These are phyloP conservation scores for Bathynomus jamesi DNA, from an alignment of 1,140 invertebrate species.

Conservation along the genomic window DNA sequence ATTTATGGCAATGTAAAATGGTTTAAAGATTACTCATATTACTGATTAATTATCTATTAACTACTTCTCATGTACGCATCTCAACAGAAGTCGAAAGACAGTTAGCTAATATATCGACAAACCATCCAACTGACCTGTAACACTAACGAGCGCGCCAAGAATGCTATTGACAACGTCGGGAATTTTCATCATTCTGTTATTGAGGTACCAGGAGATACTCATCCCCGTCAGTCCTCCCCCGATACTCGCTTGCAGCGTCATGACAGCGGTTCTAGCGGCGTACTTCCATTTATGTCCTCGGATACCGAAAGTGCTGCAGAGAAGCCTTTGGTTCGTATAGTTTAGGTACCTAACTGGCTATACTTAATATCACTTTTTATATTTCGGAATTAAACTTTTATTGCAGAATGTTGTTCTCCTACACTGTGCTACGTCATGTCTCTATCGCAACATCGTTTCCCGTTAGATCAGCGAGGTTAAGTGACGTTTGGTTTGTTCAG, in stretches of 20 bases:
- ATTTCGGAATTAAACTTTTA: too few relatives aligned
- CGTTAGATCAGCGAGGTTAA: too few relatives aligned
- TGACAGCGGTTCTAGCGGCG: slow-evolving; percentile 76
- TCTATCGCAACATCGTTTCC: too few relatives aligned
- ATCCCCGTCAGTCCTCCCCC: slow-evolving; percentile 73
- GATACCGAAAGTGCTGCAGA: slow-evolving; percentile 50
- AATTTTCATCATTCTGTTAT: slow-evolving; percentile 66
- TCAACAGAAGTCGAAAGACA: not conserved
- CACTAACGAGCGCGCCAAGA: slow-evolving; percentile 71
- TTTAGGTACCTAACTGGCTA: not conserved
- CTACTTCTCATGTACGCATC: not conserved
- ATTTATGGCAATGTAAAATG: too few relatives aligned
- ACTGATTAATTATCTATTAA: too few relatives aligned
- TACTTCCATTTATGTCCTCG: slow-evolving; percentile 72
- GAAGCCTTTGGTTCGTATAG: not conserved
- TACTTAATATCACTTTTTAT: too few relatives aligned
- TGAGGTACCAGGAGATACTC: slow-evolving; percentile 56
- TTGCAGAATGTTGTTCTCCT: too few relatives aligned
- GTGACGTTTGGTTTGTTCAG: too few relatives aligned
- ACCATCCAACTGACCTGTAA: too few relatives aligned
- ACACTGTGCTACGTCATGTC: too few relatives aligned
- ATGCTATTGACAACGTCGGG: slow-evolving; percentile 82
- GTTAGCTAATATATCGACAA: too few relatives aligned
- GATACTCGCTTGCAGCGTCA: slow-evolving; percentile 80
- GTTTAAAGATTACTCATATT: too few relatives aligned